phyloP scores from a whole-genome alignment of 1,140 invertebrate species.

The Maconellicoccus hirsutus region DNA sequence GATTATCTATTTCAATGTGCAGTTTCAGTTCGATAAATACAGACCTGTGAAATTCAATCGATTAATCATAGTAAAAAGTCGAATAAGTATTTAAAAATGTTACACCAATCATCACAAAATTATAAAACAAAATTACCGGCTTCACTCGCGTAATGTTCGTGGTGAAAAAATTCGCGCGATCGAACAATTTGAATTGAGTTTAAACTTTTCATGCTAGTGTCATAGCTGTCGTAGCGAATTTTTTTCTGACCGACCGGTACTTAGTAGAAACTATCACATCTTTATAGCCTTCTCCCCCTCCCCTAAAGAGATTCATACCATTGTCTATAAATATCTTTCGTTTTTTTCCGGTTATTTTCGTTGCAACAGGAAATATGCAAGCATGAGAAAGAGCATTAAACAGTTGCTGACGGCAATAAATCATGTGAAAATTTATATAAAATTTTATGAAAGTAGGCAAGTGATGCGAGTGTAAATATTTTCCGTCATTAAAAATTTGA shows the following conservation, averaged over 20 bases:
- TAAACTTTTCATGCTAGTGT: background rate
- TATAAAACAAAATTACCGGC: background rate
- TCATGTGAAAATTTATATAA: too few species aligned
- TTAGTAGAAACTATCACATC: background rate
- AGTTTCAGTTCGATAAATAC: background rate
- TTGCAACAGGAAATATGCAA: constrained; percentile 6
- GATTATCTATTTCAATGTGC: too few species aligned
- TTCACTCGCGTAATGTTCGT: background rate
- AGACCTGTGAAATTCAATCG: background rate
- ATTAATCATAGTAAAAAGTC: background rate
- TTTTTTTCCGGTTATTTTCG: constrained; percentile 18
- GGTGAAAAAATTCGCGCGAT: background rate
- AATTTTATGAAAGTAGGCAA: too few species aligned
- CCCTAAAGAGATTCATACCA: background rate
- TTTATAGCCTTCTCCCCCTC: background rate
- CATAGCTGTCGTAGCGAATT: constrained; percentile 7
- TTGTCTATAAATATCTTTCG: constrained; percentile 20
- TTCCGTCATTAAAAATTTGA: too few species aligned
- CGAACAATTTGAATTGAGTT: background rate
- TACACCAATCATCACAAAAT: background rate
- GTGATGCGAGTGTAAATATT: too few species aligned
- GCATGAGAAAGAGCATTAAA: background rate
- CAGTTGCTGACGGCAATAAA: too few species aligned
- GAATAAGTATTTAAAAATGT: background rate
- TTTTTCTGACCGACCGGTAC: constrained; percentile 15